These are phyloP conservation scores for Gopherus evgoodei DNA, from an alignment of 2,113 vertebrate species.

Conservation along the genomic window DNA sequence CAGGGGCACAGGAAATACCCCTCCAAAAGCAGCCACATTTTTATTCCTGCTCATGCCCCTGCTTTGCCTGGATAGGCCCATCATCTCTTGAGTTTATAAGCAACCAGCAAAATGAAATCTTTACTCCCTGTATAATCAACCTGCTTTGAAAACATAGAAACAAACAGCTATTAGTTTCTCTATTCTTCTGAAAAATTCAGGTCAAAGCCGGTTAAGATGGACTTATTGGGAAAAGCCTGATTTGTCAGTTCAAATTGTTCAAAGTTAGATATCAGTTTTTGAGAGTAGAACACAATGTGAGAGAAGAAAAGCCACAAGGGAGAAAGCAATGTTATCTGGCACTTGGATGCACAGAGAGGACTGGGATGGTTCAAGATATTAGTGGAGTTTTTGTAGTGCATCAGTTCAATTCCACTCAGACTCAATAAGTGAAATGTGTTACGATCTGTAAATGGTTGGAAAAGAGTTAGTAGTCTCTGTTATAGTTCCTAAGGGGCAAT, in stretches of 20 bases:
- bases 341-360: accelerated
- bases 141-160: background rate
- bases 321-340: background rate
- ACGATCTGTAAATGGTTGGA: background rate
- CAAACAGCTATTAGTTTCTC: background rate
- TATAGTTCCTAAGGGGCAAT: background rate
- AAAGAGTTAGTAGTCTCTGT: background rate
- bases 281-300: background rate
- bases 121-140: background rate
- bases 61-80: background rate
- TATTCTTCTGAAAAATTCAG: background rate
- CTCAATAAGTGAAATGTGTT: background rate
- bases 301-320: background rate
- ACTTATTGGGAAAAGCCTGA: accelerated
- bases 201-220: background rate
- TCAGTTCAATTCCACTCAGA: background rate
- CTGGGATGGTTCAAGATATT: background rate
- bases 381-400: background rate
- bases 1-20: too few species aligned
- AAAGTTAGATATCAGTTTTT: background rate
- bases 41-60: too few species aligned
- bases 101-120: background rate
- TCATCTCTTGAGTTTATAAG: background rate
- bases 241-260: background rate
- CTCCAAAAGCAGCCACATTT: too few species aligned